phyloP scores from a whole-genome alignment of 2,113 vertebrate genomes.

The Macquaria australasica region DNA sequence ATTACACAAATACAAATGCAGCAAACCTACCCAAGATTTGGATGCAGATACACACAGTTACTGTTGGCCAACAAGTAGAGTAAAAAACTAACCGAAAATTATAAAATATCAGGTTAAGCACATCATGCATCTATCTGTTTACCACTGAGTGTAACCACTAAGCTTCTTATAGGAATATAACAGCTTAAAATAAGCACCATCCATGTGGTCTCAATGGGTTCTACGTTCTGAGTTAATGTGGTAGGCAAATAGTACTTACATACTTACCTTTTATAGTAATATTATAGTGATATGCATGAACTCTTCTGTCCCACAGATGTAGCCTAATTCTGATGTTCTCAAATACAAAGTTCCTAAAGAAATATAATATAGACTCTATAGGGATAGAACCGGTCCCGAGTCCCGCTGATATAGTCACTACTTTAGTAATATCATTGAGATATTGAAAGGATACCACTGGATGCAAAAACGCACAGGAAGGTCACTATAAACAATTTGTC shows the following conservation, averaged over 20 bases:
- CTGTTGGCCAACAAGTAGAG: background rate
- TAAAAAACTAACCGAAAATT: background rate
- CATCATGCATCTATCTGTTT: background rate
- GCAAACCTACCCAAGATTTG: background rate
- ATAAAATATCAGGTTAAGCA: background rate
- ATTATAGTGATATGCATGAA: background rate
- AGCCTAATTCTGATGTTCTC: background rate
- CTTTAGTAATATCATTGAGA: background rate
- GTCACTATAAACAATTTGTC: slow-evolving; percentile 1
- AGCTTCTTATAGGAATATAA: background rate
- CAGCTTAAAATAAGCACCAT: background rate
- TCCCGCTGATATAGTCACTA: background rate
- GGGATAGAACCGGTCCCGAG: too few species aligned
- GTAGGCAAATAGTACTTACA: background rate
- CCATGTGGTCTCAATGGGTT: background rate
- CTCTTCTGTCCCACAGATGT: too few species aligned
- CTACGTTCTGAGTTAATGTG: background rate
- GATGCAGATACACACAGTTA: background rate
- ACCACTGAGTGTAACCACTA: background rate
- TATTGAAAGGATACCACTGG: background rate
- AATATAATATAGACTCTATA: background rate
- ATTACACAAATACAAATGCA: background rate
- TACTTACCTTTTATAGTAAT: background rate
- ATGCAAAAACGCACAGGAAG: background rate
- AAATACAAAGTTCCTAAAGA: background rate